Evolutionary conservation across 2,797 vertebrate species (phyloP).

Genomic region (Paedocypris micromegethes): DNA sequence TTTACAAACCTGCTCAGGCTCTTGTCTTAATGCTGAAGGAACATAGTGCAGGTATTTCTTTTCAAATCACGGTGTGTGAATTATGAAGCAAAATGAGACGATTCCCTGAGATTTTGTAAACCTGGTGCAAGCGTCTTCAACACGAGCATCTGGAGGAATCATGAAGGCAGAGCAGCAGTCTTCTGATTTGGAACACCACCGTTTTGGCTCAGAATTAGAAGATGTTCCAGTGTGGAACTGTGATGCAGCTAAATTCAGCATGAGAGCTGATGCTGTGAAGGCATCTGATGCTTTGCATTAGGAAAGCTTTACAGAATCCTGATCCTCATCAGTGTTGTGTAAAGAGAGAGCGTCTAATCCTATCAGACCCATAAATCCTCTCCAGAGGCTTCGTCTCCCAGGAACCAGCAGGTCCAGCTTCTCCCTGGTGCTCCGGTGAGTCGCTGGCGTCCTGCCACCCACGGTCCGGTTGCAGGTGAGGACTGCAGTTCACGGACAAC

Average conservation of each 20-base stretch:
- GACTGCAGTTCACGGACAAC: constrained; percentile 60
- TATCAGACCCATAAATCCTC: constrained; percentile 70
- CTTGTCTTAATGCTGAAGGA: constrained; percentile 2
- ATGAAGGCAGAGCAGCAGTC: constrained; percentile 3
- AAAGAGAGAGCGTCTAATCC: constrained; percentile 74
- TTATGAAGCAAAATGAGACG: constrained; percentile 8
- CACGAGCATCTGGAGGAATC: constrained; percentile 28
- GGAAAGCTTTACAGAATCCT: constrained; percentile 64
- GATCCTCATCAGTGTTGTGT: constrained; percentile 72
- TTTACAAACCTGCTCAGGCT: not conserved
- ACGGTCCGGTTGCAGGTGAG: constrained; percentile 68
- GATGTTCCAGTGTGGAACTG: no score
- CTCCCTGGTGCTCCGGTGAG: constrained; percentile 28
- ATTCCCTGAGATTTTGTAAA: constrained; percentile 16
- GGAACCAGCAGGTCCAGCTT: constrained; percentile 59
- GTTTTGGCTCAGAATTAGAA: no score
- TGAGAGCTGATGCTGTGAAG: not conserved
- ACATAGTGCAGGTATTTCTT: constrained; percentile 30
- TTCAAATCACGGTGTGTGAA: constrained; percentile 18
- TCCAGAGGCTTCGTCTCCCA: constrained; percentile 64
- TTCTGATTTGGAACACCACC: no score
- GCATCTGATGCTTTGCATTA: constrained; percentile 61
- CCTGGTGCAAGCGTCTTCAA: constrained; percentile 9
- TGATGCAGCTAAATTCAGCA: no score
- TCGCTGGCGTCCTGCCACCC: constrained; percentile 56